Evolutionary conservation across 2,113 vertebrate genomes (phyloP).

Genomic region (Cichladusa arquata): DNA sequence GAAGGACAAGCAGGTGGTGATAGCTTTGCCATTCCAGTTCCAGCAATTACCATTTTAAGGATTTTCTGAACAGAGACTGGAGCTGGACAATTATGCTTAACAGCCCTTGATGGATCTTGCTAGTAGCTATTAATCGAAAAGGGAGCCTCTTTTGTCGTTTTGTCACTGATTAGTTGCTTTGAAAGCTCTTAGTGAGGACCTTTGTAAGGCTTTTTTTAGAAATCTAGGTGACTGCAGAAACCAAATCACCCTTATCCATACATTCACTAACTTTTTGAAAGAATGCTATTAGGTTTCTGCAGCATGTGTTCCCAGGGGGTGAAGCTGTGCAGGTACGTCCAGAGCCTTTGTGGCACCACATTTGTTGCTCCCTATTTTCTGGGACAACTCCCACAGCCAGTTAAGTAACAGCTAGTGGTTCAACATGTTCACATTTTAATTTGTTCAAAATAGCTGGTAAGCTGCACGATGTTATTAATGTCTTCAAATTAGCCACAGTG

Average conservation of each 20-base stretch:
- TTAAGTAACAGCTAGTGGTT: neutral
- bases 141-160: conserved; percentile 16
- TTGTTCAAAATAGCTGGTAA: neutral
- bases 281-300: neutral
- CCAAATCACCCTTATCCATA: conserved; percentile 8
- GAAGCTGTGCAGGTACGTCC: neutral
- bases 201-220: neutral
- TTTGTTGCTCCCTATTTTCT: neutral
- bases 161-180: conserved; percentile 14
- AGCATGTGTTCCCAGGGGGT: neutral
- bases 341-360: neutral
- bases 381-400: neutral
- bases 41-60: conserved; percentile 35
- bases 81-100: conserved; percentile 28
- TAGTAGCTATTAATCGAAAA: conserved; percentile 13
- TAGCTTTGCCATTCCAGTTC: neutral
- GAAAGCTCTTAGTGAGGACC: neutral
- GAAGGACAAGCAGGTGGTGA: conserved; percentile 16
- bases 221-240: neutral
- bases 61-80: conserved; percentile 3
- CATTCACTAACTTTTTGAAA: neutral
- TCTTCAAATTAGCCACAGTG: neutral
- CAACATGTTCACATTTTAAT: neutral
- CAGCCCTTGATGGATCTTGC: neutral
- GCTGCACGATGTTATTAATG: neutral